These are phyloP conservation scores for Labrus mixtus DNA, from an alignment of 2,113 vertebrate genomes.

Conservation along the genomic window DNA sequence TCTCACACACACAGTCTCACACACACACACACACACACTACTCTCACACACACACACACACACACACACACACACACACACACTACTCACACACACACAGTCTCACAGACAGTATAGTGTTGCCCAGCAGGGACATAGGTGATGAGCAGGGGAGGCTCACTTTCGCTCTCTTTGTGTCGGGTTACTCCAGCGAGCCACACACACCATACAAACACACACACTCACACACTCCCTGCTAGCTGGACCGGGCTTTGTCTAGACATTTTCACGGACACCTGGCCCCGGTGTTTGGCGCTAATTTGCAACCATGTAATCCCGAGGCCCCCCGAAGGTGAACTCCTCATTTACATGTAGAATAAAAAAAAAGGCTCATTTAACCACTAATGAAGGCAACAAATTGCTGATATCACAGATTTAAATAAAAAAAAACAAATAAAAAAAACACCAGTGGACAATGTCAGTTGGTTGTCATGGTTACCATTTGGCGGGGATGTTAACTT, in stretches of 20 bases:
- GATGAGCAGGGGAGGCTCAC: constrained; percentile 75
- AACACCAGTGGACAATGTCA: not conserved
- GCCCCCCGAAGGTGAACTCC: not conserved
- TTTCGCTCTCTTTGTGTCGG: constrained; percentile 78
- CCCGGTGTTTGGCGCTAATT: not conserved
- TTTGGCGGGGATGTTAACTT: constrained; percentile 88
- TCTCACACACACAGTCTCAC: constrained; percentile 23
- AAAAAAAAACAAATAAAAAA: not conserved
- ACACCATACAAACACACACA: constrained; percentile 37
- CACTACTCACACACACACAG: constrained; percentile 17
- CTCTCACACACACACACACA: constrained; percentile 11
- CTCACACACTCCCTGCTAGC: constrained; percentile 33
- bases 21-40: constrained; percentile 16
- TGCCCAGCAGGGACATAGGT: constrained; percentile 69
- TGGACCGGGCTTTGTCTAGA: constrained; percentile 29
- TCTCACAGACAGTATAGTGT: constrained; percentile 71
- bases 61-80: constrained; percentile 24
- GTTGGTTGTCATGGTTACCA: constrained; percentile 83
- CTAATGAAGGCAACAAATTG: not conserved
- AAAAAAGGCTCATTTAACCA: not conserved
- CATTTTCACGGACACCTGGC: constrained; percentile 3
- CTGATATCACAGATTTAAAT: not conserved
- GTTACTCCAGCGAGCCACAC: constrained; percentile 73
- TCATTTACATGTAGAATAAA: not conserved
- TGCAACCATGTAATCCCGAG: not conserved